Evolutionary conservation across 2,888 invertebrate genomes (phyloP).

Genomic region (Spodoptera littoralis): DNA sequence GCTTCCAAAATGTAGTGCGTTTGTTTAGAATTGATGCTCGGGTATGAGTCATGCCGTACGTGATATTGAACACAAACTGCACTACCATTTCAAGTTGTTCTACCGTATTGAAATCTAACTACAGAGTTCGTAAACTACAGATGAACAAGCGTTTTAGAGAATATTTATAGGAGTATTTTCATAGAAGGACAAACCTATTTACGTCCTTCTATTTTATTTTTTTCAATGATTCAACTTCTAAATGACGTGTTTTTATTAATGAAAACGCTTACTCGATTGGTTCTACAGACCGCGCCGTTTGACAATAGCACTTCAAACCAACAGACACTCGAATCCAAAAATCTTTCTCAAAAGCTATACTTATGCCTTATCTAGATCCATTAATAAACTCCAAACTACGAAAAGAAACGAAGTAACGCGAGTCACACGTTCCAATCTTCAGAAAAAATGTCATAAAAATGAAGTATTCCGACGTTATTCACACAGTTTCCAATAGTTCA

Average conservation of each 20-base stretch:
- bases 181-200: no score
- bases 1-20: conserved; percentile 15
- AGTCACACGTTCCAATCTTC: no score
- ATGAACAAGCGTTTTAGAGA: no score
- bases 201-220: no score
- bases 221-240: no score
- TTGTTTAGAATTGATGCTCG: conserved; percentile 25
- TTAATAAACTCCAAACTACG: conserved; percentile 8
- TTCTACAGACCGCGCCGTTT: no score
- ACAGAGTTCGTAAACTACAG: conserved; percentile 2
- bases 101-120: conserved; percentile 26
- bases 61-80: conserved; percentile 38
- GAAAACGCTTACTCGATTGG: no score
- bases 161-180: no score
- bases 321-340: no score
- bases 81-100: conserved; percentile 20
- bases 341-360: no score
- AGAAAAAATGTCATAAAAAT: conserved; percentile 23
- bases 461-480: conserved; percentile 20
- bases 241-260: no score
- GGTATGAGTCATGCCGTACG: conserved; percentile 38
- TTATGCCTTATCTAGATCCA: not conserved
- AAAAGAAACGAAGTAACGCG: conserved; percentile 18
- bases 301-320: no score
- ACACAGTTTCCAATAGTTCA: conserved; percentile 36